Evolutionary conservation across 2,888 invertebrate species (phyloP).

Genomic region (Caenorhabditis sp.): DNA sequence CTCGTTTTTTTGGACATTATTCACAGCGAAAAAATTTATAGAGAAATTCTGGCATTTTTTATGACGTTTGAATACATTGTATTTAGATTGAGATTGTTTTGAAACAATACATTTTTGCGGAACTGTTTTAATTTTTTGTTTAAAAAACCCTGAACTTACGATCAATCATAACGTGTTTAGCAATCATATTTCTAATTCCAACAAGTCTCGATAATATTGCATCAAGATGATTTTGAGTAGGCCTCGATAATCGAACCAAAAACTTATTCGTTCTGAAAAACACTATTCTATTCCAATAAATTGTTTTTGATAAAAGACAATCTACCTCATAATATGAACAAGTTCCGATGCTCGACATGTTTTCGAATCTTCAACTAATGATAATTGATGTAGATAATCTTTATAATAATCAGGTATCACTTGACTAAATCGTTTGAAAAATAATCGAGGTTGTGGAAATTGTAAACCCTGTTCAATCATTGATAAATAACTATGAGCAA

Average conservation of each 20-base stretch:
- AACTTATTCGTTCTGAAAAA: slow-evolving; percentile 20
- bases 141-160: no score
- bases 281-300: background rate
- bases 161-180: slow-evolving; percentile 31
- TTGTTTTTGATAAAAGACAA: background rate
- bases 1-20: no score
- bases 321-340: slow-evolving; percentile 26
- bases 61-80: no score
- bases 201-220: slow-evolving; percentile 17
- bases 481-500: slow-evolving; percentile 48
- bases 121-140: no score
- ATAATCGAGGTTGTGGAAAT: slow-evolving; percentile 28
- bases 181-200: slow-evolving; percentile 31
- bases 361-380: slow-evolving; percentile 29
- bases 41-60: no score
- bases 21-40: no score
- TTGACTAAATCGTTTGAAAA: slow-evolving; percentile 43
- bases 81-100: no score
- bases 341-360: slow-evolving; percentile 26
- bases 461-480: slow-evolving; percentile 19
- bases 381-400: slow-evolving; percentile 32
- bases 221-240: slow-evolving; percentile 24
- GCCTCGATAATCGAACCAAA: slow-evolving; percentile 19
- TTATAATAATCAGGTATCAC: slow-evolving; percentile 44
- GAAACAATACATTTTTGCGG: no score